Evolutionary conservation across 2,888 invertebrate genomes (phyloP).

Genomic region (Crossocerus cetratus): DNA sequence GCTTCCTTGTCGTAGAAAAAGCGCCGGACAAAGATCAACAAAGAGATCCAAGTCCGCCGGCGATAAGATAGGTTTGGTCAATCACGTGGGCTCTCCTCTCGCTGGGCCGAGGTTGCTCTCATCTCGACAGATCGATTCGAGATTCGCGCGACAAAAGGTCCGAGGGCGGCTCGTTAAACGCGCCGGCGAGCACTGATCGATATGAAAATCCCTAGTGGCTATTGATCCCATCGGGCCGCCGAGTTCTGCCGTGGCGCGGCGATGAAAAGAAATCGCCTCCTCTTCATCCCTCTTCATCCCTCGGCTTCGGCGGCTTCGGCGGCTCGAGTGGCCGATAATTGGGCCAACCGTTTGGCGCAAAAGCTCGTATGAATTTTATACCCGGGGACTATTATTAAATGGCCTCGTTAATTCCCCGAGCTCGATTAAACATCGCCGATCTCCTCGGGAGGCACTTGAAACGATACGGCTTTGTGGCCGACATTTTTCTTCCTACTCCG

Average conservation of each 20-base stretch:
- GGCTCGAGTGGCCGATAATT: too few relatives aligned
- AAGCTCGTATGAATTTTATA: too few relatives aligned
- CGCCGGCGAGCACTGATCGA: constrained; percentile 30
- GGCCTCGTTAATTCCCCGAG: too few relatives aligned
- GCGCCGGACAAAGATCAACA: neutral
- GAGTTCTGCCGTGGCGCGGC: neutral
- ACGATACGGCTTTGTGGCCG: too few relatives aligned
- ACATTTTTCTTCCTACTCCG: too few relatives aligned
- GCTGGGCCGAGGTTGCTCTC: neutral
- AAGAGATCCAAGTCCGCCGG: neutral
- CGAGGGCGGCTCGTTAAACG: constrained; percentile 27
- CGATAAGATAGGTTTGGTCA: neutral
- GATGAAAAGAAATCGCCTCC: too few relatives aligned
- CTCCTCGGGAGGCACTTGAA: too few relatives aligned
- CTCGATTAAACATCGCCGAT: too few relatives aligned
- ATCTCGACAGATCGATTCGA: constrained; percentile 36
- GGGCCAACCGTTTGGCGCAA: too few relatives aligned
- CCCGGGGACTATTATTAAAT: too few relatives aligned
- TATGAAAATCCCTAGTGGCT: constrained; percentile 21
- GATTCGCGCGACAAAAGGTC: constrained; percentile 19
- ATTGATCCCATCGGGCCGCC: constrained; percentile 7
- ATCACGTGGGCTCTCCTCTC: neutral
- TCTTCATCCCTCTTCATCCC: too few relatives aligned
- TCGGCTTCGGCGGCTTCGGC: too few relatives aligned
- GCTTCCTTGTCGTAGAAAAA: neutral